Conservation (phyloP, 2,797 vertebrate genomes). For the Malurus leucopterus region DNA sequence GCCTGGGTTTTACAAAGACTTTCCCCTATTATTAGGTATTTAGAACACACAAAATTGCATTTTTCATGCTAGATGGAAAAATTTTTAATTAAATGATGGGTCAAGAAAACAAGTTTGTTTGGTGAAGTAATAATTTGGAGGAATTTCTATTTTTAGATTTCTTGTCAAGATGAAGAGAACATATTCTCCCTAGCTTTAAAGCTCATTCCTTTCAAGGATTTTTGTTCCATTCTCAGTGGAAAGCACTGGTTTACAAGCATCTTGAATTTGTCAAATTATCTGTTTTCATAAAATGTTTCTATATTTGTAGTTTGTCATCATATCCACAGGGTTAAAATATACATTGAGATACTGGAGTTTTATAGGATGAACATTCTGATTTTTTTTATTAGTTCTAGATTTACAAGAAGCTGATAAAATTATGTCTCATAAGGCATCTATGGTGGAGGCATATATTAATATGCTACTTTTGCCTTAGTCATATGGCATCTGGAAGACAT, state of each 20-base stretch:
- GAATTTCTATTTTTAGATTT: constrained; percentile 15
- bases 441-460: not conserved
- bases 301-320: not conserved
- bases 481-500: not conserved
- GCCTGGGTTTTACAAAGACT: not conserved
- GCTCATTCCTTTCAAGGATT: not conserved
- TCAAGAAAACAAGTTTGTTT: not conserved
- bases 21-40: not conserved
- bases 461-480: not conserved
- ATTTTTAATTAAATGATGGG: not conserved
- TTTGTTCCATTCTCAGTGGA: not conserved
- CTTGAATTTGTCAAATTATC: not conserved
- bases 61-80: not conserved
- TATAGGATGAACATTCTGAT: not conserved
- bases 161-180: not conserved
- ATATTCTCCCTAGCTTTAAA: not conserved
- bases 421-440: not conserved
- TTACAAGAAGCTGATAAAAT: not conserved
- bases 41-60: not conserved
- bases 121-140: not conserved
- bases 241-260: not conserved
- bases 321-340: not conserved
- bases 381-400: not conserved
- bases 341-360: not conserved
- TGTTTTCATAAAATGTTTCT: not conserved